phyloP scores from a whole-genome alignment of 2,797 vertebrate species.

The Lagocephalus sceleratus region DNA sequence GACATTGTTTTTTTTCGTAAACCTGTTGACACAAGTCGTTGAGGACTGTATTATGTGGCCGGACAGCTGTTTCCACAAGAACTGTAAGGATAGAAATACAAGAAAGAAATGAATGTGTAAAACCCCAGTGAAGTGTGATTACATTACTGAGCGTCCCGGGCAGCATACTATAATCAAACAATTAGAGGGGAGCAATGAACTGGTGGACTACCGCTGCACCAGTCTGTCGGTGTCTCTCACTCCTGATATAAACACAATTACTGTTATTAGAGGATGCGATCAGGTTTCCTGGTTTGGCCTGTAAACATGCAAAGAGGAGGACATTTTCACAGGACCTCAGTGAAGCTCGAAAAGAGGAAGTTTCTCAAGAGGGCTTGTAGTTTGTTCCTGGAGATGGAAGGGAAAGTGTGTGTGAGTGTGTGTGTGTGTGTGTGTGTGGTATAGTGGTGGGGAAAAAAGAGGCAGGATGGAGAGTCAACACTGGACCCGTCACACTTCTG shows the following conservation, averaged over 20 bases:
- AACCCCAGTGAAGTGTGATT: conserved; percentile 58
- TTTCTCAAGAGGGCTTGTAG: conserved; percentile 20
- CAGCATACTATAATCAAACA: conserved; percentile 65
- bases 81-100: conserved; percentile 35
- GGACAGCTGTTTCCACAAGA: conserved; percentile 72
- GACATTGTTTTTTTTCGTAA: conserved; percentile 83
- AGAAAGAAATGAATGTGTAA: conserved; percentile 40
- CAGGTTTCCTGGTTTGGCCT: conserved; percentile 53
- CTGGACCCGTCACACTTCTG: conserved; percentile 23
- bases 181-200: conserved; percentile 58
- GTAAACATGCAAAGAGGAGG: conserved; percentile 32
- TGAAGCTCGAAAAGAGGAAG: conserved; percentile 10
- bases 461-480: conserved; percentile 2
- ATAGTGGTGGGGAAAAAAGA: neutral
- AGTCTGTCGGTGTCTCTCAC: conserved; percentile 38
- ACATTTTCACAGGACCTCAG: conserved; percentile 32
- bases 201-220: conserved; percentile 54
- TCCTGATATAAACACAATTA: conserved; percentile 56
- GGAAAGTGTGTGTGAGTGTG: neutral
- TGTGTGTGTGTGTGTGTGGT: neutral
- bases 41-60: conserved; percentile 56
- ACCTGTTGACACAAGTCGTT: conserved; percentile 71
- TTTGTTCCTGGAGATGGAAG: conserved; percentile 4
- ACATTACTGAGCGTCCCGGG: conserved; percentile 58
- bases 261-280: conserved; percentile 51